Conservation (phyloP, 2,888 invertebrate species). For the Torymus auratus region DNA sequence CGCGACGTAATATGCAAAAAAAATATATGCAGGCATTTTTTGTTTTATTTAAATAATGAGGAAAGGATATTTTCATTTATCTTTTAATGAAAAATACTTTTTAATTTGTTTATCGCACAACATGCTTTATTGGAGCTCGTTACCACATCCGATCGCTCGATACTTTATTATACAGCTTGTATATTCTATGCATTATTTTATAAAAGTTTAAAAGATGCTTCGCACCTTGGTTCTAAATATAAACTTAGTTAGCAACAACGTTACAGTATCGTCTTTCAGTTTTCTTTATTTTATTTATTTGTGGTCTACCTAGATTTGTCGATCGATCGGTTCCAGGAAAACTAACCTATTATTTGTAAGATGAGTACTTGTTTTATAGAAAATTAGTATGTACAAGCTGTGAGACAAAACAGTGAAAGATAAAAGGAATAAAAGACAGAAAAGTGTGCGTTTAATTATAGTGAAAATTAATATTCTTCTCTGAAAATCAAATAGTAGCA, state of each 20-base stretch:
- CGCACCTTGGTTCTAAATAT: constrained; percentile 50
- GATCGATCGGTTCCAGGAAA: constrained; percentile 40
- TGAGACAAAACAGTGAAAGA: constrained; percentile 49
- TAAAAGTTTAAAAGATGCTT: constrained; percentile 58
- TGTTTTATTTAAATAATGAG: constrained; percentile 37
- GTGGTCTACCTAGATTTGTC: constrained; percentile 40
- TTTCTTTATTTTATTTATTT: constrained; percentile 10
- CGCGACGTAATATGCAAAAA: constrained; percentile 32
- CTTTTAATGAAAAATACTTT: constrained; percentile 50
- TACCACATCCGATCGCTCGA: constrained; percentile 58
- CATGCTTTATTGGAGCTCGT: constrained; percentile 60
- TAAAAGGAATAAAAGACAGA: constrained; percentile 43
- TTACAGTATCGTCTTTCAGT: constrained; percentile 50
- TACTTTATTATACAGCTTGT: constrained; percentile 54
- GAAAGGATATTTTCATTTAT: constrained; percentile 44
- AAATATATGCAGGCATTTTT: constrained; percentile 27
- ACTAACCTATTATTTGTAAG: constrained; percentile 27
- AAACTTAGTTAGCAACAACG: constrained; percentile 48
- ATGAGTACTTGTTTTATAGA: constrained; percentile 20
- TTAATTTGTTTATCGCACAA: constrained; percentile 57
- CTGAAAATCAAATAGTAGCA: constrained; percentile 9
- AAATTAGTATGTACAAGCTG: constrained; percentile 58
- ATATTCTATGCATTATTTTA: constrained; percentile 55
- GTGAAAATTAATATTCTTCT: constrained; percentile 25
- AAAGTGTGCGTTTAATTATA: constrained; percentile 47